Conservation (phyloP, 2,888 invertebrate species). For the Cataglyphis albicans region DNA sequence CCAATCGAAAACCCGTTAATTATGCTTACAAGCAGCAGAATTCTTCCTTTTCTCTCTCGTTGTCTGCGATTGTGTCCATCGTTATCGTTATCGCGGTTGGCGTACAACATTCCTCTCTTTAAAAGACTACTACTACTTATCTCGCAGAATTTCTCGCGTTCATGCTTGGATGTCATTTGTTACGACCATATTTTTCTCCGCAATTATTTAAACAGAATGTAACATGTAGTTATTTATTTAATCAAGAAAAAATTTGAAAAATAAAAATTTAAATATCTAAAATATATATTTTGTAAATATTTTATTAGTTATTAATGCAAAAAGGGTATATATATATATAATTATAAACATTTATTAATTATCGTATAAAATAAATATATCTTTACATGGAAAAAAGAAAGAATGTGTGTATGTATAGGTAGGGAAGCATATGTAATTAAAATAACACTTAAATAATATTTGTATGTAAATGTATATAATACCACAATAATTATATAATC, state of each 20-base stretch:
- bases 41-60: constrained; percentile 3
- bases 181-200: not conserved
- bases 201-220: constrained; percentile 6
- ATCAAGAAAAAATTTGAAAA: not conserved
- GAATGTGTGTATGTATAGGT: not conserved
- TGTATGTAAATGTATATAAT: not conserved
- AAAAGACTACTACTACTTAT: constrained; percentile 18
- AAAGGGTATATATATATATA: constrained; percentile 1
- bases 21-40: constrained; percentile 27
- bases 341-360: not conserved
- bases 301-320: not conserved
- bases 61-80: constrained; percentile 22
- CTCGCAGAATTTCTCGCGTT: constrained; percentile 48
- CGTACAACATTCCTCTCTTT: constrained; percentile 52
- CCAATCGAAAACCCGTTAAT: constrained; percentile 65
- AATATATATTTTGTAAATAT: not conserved
- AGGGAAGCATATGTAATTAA: not conserved
- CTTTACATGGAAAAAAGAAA: not conserved
- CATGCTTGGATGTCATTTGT: constrained; percentile 30
- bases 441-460: not conserved
- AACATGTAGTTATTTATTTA: constrained; percentile 16
- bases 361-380: not conserved
- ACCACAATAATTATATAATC: not conserved
- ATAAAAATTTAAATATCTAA: not conserved
- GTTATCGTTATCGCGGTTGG: constrained; percentile 63